A percentile compares a stretch with the other conserved stretches of the same genome.
Conservation (phyloP, 1,140 invertebrate genomes). For the Charaxes varanes region DNA sequence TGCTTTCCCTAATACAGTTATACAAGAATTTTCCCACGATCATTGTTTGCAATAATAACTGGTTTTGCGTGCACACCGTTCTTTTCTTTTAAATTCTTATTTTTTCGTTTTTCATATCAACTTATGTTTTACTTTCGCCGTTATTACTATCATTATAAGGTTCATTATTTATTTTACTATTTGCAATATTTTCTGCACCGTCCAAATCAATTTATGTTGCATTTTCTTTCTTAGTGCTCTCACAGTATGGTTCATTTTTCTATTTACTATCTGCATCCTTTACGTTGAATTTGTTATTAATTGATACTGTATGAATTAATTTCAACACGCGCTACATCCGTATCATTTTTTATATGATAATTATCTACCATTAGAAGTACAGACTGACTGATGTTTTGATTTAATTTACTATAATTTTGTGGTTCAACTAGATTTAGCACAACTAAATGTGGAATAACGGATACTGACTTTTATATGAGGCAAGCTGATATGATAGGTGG, state of each 20-base stretch:
- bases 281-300: slow-evolving; percentile 23
- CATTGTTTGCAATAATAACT: slow-evolving; percentile 51
- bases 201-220: slow-evolving; percentile 3
- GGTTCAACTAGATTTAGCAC: too few species aligned
- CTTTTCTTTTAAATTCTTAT: slow-evolving; percentile 24
- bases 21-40: slow-evolving; percentile 51
- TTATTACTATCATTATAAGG: slow-evolving; percentile 8
- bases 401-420: slow-evolving; percentile 7
- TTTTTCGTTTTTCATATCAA: neutral
- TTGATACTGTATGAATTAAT: slow-evolving; percentile 39
- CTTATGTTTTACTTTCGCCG: slow-evolving; percentile 7
- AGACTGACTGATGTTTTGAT: neutral
- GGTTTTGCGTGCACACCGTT: slow-evolving; percentile 27
- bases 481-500: too few species aligned
- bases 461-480: too few species aligned
- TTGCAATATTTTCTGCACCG: too few species aligned
- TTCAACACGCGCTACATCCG: slow-evolving; percentile 43
- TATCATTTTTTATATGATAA: slow-evolving; percentile 24
- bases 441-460: too few species aligned
- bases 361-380: slow-evolving; percentile 11
- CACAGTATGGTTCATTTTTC: neutral
- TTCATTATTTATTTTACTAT: neutral
- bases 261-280: slow-evolving; percentile 1
- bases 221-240: slow-evolving; percentile 10
- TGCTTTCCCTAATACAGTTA: slow-evolving; percentile 54